These are phyloP conservation scores for Agrochola litura DNA, from an alignment of 2,888 invertebrate genomes.

Conservation along the genomic window DNA sequence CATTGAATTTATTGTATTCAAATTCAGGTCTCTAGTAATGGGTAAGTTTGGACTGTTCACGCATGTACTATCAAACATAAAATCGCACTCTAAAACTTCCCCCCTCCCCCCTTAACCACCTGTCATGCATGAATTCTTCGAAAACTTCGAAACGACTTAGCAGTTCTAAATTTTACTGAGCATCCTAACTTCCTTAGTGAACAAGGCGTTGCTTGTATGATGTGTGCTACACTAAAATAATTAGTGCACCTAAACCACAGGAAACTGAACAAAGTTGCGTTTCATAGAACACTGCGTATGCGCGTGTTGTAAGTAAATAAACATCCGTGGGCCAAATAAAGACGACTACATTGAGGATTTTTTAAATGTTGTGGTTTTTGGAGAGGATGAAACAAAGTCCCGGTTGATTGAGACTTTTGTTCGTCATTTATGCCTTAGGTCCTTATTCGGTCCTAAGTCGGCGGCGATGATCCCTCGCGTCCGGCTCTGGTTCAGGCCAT, in stretches of 20 bases:
- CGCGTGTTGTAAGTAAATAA: slow-evolving; percentile 57
- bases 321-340: slow-evolving; percentile 16
- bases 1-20: background rate
- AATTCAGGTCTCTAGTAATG: background rate
- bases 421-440: background rate
- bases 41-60: background rate
- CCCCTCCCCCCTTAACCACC: background rate
- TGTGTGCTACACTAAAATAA: slow-evolving; percentile 52
- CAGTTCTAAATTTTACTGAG: slow-evolving; percentile 44
- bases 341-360: background rate
- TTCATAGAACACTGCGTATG: slow-evolving; percentile 64
- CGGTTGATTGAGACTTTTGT: background rate
- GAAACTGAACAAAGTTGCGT: slow-evolving; percentile 73
- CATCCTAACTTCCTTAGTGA: slow-evolving; percentile 51
- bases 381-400: background rate
- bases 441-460: too few species aligned
- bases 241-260: slow-evolving; percentile 61
- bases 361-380: background rate
- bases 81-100: background rate
- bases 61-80: slow-evolving; percentile 15
- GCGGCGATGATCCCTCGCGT: too few species aligned
- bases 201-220: slow-evolving; percentile 61
- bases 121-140: slow-evolving; percentile 5
- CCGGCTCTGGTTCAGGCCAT: too few species aligned
- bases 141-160: slow-evolving; percentile 18